Percentiles rank a stretch among this genome's conserved stretches.
These are phyloP conservation scores for Gadus chalcogrammus DNA, from an alignment of 2,113 vertebrate genomes.

Conservation along the genomic window DNA sequence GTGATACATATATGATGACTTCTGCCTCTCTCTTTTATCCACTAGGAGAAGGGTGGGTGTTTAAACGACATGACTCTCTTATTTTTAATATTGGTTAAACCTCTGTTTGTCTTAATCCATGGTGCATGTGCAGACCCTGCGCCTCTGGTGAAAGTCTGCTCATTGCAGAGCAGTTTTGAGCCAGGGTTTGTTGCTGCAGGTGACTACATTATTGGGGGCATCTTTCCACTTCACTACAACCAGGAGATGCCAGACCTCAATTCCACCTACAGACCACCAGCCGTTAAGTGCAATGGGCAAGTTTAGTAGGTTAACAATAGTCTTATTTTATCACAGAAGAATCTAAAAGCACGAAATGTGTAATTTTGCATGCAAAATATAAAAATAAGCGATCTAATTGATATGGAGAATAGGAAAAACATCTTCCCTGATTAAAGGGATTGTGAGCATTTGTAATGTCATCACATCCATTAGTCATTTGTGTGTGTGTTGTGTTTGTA, in stretches of 20 bases:
- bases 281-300: conserved; percentile 70
- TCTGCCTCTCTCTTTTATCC: neutral
- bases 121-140: neutral
- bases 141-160: conserved; percentile 30
- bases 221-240: conserved; percentile 64
- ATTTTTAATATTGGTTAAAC: conserved; percentile 12
- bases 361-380: too few relatives aligned
- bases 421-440: neutral
- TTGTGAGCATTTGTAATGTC: neutral
- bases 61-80: conserved; percentile 27
- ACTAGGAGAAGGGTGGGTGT: conserved; percentile 2
- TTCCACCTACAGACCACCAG: conserved; percentile 54
- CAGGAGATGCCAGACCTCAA: conserved; percentile 65
- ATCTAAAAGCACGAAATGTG: too few relatives aligned
- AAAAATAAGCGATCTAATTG: too few relatives aligned
- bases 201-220: conserved; percentile 56
- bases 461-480: neutral
- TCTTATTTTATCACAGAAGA: too few relatives aligned
- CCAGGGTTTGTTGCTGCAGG: conserved; percentile 51
- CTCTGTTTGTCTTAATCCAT: conserved; percentile 16
- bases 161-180: conserved; percentile 40
- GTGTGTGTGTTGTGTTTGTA: conserved; percentile 8
- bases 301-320: conserved; percentile 1
- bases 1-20: conserved; percentile 16
- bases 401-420: too few relatives aligned